These are phyloP conservation scores for Rissa tridactyla DNA, from an alignment of 2,113 vertebrate species.

Conservation along the genomic window DNA sequence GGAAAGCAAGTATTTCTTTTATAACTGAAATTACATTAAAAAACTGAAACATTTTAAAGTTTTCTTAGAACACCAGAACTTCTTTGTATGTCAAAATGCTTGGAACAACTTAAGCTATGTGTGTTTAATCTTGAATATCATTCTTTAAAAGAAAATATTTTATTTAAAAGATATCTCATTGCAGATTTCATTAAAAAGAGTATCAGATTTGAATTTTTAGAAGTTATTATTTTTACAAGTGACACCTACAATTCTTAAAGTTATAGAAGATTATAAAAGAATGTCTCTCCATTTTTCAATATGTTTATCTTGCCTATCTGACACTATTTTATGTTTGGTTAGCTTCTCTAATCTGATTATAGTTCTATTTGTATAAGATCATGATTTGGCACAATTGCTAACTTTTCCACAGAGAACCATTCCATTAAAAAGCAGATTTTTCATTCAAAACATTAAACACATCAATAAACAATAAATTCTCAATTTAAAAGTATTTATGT, in stretches of 20 bases:
- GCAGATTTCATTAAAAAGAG: neutral
- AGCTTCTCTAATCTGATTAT: conserved; percentile 50
- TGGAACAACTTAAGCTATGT: neutral
- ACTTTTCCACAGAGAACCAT: conserved; percentile 9
- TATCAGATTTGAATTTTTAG: conserved; percentile 23
- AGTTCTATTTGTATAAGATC: conserved; percentile 41
- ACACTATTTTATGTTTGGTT: conserved; percentile 48
- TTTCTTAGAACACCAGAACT: neutral
- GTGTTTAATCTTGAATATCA: neutral
- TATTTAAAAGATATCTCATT: conserved; percentile 1
- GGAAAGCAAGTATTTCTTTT: neutral
- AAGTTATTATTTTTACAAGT: conserved; percentile 12
- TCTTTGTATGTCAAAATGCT: neutral
- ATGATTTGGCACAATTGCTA: conserved; percentile 12
- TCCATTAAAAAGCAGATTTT: conserved; percentile 4
- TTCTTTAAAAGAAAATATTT: conserved; percentile 44
- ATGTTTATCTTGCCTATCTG: conserved; percentile 47
- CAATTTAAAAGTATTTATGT: conserved; percentile 46
- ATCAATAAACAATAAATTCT: conserved; percentile 47
- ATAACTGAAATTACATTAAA: neutral
- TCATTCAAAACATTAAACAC: conserved; percentile 13
- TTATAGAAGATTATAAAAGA: conserved; percentile 25
- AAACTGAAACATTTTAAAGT: neutral
- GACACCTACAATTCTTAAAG: conserved; percentile 35
- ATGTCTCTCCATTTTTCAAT: conserved; percentile 9